Conservation (phyloP, 1,140 invertebrate species). For the Drosophila carrolli region DNA sequence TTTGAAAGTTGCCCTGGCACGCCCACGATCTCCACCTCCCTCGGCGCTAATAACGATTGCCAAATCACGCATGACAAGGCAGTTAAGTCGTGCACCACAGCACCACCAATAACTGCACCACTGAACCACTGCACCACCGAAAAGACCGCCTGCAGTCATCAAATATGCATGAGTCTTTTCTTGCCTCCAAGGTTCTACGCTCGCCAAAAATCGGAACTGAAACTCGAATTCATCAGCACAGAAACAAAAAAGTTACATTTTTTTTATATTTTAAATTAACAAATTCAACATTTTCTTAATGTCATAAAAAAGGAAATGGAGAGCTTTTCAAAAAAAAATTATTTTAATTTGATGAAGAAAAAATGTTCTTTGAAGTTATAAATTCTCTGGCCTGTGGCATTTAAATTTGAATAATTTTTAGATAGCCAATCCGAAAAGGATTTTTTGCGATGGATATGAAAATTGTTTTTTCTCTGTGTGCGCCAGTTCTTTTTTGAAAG, state of each 20-base stretch:
- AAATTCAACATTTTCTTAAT: no score
- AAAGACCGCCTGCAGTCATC: constrained; percentile 56
- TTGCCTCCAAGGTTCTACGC: constrained; percentile 64
- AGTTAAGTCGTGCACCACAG: constrained; percentile 54
- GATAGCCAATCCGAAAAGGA: not conserved
- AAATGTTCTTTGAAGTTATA: no score
- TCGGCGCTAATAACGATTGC: constrained; percentile 58
- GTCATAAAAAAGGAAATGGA: no score
- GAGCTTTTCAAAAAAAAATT: no score
- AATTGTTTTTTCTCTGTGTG: constrained; percentile 14
- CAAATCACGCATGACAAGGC: constrained; percentile 68
- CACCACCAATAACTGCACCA: constrained; percentile 14
- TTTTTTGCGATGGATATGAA: not conserved
- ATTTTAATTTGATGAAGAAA: no score
- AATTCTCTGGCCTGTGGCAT: no score
- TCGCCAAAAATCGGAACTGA: constrained; percentile 20
- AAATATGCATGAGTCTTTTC: constrained; percentile 57
- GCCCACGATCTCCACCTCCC: constrained; percentile 49
- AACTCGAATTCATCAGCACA: constrained; percentile 52
- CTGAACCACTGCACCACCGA: constrained; percentile 25
- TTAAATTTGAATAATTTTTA: no score
- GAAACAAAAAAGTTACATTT: not conserved
- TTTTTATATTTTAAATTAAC: not conserved
- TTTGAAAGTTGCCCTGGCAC: constrained; percentile 72
- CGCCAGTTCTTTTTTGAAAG: constrained; percentile 61